A percentile compares a stretch with the other conserved stretches of the same genome.
phyloP scores from a whole-genome alignment of 35 echinoderm and acorn worm genomes.

The Nesometra sesokonis region DNA sequence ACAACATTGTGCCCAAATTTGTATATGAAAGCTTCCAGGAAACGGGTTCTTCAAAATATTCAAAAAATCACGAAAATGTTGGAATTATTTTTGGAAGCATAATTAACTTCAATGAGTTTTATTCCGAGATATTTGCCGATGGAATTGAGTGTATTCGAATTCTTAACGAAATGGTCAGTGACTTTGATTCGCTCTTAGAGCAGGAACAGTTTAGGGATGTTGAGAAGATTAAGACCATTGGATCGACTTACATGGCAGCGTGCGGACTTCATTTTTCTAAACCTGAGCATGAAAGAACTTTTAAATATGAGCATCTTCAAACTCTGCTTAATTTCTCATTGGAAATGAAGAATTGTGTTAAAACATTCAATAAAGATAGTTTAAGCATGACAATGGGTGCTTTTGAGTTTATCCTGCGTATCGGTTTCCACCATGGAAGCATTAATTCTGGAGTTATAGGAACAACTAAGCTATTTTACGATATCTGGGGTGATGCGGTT shows the following conservation, averaged over 20 bases:
- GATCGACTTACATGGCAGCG: constrained; percentile 95
- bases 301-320: constrained; percentile 40
- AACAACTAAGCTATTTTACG: constrained; percentile 93
- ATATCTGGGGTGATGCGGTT: constrained; percentile 98
- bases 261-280: constrained; percentile 62
- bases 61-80: constrained; percentile 85
- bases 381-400: constrained; percentile 84
- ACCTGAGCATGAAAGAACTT: constrained; percentile 6
- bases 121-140: constrained; percentile 72
- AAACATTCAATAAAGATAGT: constrained; percentile 74
- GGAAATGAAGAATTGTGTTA: constrained; percentile 71
- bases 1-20: constrained; percentile 82
- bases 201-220: constrained; percentile 47
- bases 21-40: constrained; percentile 68
- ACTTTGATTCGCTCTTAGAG: constrained; percentile 81
- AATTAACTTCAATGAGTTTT: constrained; percentile 98
- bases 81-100: constrained; percentile 92
- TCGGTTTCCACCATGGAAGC: constrained; percentile 91
- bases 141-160: constrained; percentile 91
- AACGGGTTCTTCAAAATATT: constrained; percentile 45
- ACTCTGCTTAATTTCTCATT: constrained; percentile 76
- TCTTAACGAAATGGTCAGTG: constrained; percentile 87
- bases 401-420: constrained; percentile 86
- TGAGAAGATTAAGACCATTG: constrained; percentile 98
- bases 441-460: constrained; percentile 91